Base-by-base conservation (phyloP, 2,113 vertebrate genomes). In the Xenus cinereus region DNA sequence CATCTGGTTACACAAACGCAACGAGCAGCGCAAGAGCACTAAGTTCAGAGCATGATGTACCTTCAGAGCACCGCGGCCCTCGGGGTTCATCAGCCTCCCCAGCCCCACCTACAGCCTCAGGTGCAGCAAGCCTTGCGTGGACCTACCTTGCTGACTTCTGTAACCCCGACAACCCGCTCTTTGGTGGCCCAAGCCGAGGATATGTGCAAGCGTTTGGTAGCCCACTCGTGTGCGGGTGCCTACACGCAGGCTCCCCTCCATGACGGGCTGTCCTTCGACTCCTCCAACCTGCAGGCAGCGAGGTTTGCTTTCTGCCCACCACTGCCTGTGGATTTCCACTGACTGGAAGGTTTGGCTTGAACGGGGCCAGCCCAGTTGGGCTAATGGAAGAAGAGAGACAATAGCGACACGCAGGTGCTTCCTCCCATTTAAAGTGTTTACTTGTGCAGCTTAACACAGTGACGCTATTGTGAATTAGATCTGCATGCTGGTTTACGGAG, bases 371-470 rank as follows among this genome's bases (percentile, higher is more conserved):
- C 84, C 64, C 71, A 12, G 5, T 89, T 86, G 73, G 46, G 94
- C 89, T 94, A 59, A 89, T 85, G 91, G 93, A 39, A 87, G 86
- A 62, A 30, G 78, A 51, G 73, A 90, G 94, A 97, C 97, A 97
- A 97, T 97, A 93, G 96, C 54, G 3, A 53, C 12, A 28, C 7
- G 54, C 97, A 97, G 97, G 96, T 97, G 97, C 93, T 97, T 97
- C 96, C 97, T 97, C 96, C 95, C 93, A 97, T 97, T 97, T 96
- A 95, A 95, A 92, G 91, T 97, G 96, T 97, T 97, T 97, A 97
- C 97, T 97, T 51, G 81, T 39, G 91, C 81, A 46, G 88, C 88
- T 85, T 50, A 90, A 9, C 75, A 43, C 51, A 19, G 91, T 91
- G 96, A 96, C 94, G 87, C 50, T 59, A 1, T 20, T 74, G 84